Percentiles rank a stretch among this genome's conserved stretches.
Evolutionary conservation across 2,113 vertebrate genomes (phyloP).

Genomic region (Thunnus maccoyii): DNA sequence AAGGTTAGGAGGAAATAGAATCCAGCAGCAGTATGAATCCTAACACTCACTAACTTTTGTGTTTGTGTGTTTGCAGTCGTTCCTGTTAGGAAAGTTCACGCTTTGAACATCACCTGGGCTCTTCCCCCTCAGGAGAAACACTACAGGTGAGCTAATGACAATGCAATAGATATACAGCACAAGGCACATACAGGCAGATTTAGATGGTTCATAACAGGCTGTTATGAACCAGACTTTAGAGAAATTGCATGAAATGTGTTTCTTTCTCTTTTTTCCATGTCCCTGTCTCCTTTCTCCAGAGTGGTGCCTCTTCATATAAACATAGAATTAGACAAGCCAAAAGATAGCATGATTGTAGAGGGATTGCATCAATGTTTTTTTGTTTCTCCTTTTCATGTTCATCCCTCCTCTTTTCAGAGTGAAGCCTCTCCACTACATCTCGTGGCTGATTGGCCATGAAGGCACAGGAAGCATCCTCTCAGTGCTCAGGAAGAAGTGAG

Average conservation of each 20-base stretch:
- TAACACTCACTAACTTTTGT: neutral
- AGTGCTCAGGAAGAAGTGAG: constrained; percentile 94
- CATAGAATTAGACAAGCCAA: constrained; percentile 31
- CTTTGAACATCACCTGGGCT: constrained; percentile 94
- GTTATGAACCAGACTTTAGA: neutral
- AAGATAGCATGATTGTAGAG: constrained; percentile 38
- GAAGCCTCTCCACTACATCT: constrained; percentile 98
- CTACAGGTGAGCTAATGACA: constrained; percentile 88
- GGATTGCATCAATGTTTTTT: constrained; percentile 54
- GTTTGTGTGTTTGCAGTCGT: constrained; percentile 87
- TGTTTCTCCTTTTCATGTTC: constrained; percentile 50
- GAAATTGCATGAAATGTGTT: constrained; percentile 24
- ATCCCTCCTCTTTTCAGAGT: constrained; percentile 84
- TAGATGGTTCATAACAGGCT: neutral
- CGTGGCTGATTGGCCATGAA: constrained; percentile 98
- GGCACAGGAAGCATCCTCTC: constrained; percentile 97
- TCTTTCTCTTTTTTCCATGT: constrained; percentile 10
- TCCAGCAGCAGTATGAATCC: neutral
- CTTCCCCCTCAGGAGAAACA: constrained; percentile 92
- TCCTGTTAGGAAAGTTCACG: constrained; percentile 94
- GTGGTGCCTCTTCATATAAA: constrained; percentile 67
- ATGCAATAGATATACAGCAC: neutral
- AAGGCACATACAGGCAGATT: neutral
- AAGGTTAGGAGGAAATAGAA: neutral
- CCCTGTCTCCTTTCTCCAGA: constrained; percentile 67